Conservation (phyloP, 2,113 vertebrate genomes). For the Chaenogobius annularis region DNA sequence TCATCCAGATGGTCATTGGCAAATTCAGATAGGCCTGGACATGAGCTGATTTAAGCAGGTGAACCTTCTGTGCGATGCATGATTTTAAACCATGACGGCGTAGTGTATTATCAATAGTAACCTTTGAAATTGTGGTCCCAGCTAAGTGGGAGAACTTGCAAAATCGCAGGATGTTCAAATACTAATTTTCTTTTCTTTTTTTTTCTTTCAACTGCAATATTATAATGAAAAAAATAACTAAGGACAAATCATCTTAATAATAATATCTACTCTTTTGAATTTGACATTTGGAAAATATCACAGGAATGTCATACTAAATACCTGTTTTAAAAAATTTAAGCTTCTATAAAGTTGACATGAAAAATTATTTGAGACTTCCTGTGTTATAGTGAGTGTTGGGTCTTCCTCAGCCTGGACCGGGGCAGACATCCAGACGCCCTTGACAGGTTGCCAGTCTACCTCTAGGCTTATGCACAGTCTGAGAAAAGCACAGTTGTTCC, state of each 20-base stretch:
- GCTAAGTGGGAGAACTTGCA: too few species aligned
- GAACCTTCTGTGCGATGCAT: too few species aligned
- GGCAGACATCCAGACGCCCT: slow-evolving; percentile 8
- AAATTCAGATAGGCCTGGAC: too few species aligned
- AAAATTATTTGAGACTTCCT: slow-evolving; percentile 9
- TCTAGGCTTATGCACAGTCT: slow-evolving; percentile 18
- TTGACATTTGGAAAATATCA: not conserved
- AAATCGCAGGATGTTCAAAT: too few species aligned
- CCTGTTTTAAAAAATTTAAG: not conserved
- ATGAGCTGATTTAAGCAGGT: too few species aligned
- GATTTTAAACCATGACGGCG: too few species aligned
- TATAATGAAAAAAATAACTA: too few species aligned
- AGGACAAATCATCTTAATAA: not conserved
- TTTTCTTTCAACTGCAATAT: slow-evolving; percentile 33
- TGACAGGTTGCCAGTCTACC: slow-evolving; percentile 37
- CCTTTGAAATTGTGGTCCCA: too few species aligned
- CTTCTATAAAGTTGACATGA: slow-evolving; percentile 2
- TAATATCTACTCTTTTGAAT: slow-evolving; percentile 22
- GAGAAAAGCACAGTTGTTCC: slow-evolving; percentile 44
- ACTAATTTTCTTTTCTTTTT: slow-evolving; percentile 17
- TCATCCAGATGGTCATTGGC: too few species aligned
- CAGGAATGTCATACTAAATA: not conserved
- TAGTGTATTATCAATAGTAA: too few species aligned
- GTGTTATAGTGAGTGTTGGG: not conserved
- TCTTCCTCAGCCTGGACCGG: not conserved